Conservation (phyloP, 2,113 vertebrate species). For the Ammodramus savannarum region DNA sequence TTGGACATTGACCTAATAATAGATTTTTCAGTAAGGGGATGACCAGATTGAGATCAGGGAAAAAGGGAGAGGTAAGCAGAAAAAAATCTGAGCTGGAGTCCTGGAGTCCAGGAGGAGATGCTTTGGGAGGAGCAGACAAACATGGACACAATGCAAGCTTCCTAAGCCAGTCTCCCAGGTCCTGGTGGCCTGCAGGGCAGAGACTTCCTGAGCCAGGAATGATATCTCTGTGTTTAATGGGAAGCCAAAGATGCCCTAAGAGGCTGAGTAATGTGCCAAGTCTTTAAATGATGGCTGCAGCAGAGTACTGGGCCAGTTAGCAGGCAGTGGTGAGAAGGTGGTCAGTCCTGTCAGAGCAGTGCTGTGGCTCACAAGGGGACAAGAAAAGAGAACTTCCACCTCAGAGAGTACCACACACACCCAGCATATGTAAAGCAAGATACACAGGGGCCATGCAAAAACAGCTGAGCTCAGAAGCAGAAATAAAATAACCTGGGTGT, state of each 20-base stretch:
- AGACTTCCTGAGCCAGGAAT: not conserved
- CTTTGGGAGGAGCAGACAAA: not conserved
- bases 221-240: not conserved
- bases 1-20: not conserved
- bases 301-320: not conserved
- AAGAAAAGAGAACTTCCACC: slow-evolving; percentile 1
- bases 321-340: not conserved
- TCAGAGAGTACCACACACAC: not conserved
- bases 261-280: not conserved
- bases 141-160: not conserved
- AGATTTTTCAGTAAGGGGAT: not conserved
- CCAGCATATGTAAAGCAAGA: not conserved
- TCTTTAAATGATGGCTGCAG: not conserved
- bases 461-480: slow-evolving; percentile 13
- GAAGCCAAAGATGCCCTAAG: not conserved
- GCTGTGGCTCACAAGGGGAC: not conserved
- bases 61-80: not conserved
- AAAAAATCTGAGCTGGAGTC: not conserved
- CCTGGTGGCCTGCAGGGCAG: not conserved
- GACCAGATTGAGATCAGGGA: not conserved
- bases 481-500: not conserved
- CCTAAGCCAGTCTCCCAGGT: not conserved
- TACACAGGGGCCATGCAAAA: not conserved
- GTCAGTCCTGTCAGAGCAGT: not conserved
- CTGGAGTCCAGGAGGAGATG: not conserved